These are phyloP conservation scores for Calycopis cecrops DNA, from an alignment of 1,140 invertebrate genomes.

Conservation along the genomic window DNA sequence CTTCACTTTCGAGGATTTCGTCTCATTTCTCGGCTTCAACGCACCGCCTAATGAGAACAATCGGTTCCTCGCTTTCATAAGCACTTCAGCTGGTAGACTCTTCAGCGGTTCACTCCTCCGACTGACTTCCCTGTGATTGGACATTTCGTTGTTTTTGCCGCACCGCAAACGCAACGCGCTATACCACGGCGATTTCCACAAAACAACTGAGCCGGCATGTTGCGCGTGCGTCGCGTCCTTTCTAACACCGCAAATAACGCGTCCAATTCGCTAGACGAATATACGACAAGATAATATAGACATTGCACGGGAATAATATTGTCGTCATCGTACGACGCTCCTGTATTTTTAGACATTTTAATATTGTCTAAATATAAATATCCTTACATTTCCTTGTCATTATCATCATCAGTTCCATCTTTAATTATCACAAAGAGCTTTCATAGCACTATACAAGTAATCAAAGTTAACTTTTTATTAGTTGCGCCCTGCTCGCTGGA, in stretches of 20 bases:
- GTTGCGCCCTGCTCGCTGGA: too few species aligned
- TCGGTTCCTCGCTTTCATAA: conserved; percentile 58
- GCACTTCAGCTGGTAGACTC: conserved; percentile 53
- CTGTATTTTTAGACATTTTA: conserved; percentile 14
- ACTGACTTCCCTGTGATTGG: conserved; percentile 48
- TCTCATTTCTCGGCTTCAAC: conserved; percentile 54
- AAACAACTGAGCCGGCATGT: conserved; percentile 62
- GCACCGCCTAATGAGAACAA: conserved; percentile 53
- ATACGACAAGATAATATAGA: conserved; percentile 15
- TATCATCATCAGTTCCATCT: too few species aligned
- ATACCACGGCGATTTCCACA: conserved; percentile 39
- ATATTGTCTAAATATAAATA: not conserved
- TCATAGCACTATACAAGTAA: too few species aligned
- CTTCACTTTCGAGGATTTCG: conserved; percentile 37
- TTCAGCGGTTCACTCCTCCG: conserved; percentile 49
- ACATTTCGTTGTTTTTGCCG: conserved; percentile 42
- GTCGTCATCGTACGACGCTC: conserved; percentile 14
- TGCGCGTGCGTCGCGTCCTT: conserved; percentile 58
- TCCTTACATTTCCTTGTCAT: not conserved
- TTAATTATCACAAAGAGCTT: too few species aligned
- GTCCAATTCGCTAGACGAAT: not conserved
- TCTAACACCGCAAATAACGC: conserved; percentile 65
- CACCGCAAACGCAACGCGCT: conserved; percentile 37
- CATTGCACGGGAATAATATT: conserved; percentile 14
- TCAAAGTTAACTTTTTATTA: too few species aligned